Percentiles rank a stretch among this genome's conserved stretches.
Conservation (phyloP, 2,888 invertebrate genomes). For the Acrocyrtus sp. region DNA sequence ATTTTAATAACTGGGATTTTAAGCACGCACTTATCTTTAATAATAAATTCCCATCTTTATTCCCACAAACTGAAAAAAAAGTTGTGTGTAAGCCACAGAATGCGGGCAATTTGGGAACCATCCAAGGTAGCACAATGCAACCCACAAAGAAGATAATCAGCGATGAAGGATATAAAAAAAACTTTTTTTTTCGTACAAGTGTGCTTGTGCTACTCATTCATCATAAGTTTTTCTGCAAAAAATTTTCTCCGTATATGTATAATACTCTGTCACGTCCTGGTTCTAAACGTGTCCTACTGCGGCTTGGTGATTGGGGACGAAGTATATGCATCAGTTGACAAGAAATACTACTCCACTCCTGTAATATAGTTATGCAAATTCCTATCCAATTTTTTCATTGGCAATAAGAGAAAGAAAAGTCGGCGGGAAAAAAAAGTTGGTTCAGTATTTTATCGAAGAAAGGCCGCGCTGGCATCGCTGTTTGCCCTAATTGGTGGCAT, state of each 20-base stretch:
- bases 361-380: conserved; percentile 5
- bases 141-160: not conserved
- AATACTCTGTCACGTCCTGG: conserved; percentile 1
- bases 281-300: not conserved
- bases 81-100: not conserved
- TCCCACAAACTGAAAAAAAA: not conserved
- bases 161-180: not conserved
- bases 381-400: not conserved
- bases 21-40: not conserved
- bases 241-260: no score
- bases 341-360: not conserved
- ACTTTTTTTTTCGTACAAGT: not conserved
- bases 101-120: not conserved
- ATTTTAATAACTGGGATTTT: no score
- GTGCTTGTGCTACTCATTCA: not conserved
- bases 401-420: not conserved
- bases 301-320: not conserved
- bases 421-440: not conserved
- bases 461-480: not conserved
- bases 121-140: not conserved
- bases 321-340: not conserved
- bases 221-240: not conserved
- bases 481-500: not conserved
- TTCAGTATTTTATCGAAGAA: not conserved
- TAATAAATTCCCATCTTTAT: not conserved